phyloP scores from a whole-genome alignment of 2,113 vertebrate genomes.

The Ia io region DNA sequence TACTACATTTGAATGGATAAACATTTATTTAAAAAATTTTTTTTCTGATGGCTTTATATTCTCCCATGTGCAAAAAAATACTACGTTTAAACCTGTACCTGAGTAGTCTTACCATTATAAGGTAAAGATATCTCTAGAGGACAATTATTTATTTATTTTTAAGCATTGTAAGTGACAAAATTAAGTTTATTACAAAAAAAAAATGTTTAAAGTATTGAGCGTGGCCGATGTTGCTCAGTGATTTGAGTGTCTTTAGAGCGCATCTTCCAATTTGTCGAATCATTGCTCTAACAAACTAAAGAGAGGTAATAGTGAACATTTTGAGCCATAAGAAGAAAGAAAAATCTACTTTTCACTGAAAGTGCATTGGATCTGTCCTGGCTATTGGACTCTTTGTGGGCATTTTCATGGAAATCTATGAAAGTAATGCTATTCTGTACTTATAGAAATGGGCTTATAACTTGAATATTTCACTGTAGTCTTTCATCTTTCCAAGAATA shows the following conservation, averaged over 20 bases:
- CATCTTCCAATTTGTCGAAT: not conserved
- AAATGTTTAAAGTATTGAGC: not conserved
- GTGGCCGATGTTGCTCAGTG: no score
- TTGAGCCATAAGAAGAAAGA: not conserved
- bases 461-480: not conserved
- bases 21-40: not conserved
- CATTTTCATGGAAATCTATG: not conserved
- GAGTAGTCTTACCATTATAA: not conserved
- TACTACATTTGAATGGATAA: not conserved
- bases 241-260: not conserved
- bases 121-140: not conserved
- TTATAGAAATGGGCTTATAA: not conserved
- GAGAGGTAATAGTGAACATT: not conserved
- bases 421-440: not conserved
- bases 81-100: not conserved
- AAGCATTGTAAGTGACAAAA: constrained; percentile 6
- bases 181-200: not conserved
- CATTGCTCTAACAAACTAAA: not conserved
- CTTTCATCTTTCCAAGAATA: constrained; percentile 27
- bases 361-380: not conserved
- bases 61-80: not conserved
- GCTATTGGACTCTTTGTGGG: not conserved
- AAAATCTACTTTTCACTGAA: constrained; percentile 16
- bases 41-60: not conserved
- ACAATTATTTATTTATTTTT: constrained; percentile 34